A percentile compares a stretch with the other conserved stretches of the same genome.
phyloP scores from a whole-genome alignment of 2,113 vertebrate species.

The Perognathus longimembris region DNA sequence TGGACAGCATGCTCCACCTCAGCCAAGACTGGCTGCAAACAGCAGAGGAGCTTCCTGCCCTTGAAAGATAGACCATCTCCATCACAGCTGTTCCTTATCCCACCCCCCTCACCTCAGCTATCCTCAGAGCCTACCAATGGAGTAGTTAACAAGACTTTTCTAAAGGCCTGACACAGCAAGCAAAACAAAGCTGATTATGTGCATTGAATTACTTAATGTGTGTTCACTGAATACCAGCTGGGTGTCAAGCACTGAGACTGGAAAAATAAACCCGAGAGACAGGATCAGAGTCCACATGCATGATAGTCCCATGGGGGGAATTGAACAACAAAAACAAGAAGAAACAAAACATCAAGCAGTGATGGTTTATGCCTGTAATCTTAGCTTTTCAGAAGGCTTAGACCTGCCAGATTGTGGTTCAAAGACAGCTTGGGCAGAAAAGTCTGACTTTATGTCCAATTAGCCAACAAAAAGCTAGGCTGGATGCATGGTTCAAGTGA shows the following conservation, averaged over 20 bases:
- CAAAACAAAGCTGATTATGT: neutral
- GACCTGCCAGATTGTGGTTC: too few species aligned
- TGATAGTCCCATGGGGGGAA: neutral
- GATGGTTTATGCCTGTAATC: too few species aligned
- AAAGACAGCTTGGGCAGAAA: too few species aligned
- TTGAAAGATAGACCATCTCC: neutral
- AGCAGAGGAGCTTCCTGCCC: neutral
- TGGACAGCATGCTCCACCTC: neutral
- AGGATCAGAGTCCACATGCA: neutral
- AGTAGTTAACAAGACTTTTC: neutral
- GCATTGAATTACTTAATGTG: neutral
- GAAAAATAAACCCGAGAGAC: neutral
- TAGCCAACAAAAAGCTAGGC: too few species aligned
- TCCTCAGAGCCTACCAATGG: neutral
- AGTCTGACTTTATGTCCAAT: too few species aligned
- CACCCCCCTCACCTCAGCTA: rapidly evolving
- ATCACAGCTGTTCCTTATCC: neutral
- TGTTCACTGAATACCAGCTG: neutral
- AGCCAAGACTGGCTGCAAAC: neutral
- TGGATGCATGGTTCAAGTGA: too few species aligned
- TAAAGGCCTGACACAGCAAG: neutral
- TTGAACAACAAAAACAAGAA: neutral
- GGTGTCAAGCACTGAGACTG: neutral
- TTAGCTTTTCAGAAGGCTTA: too few species aligned
- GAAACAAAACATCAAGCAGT: neutral